Percentiles rank a stretch among this genome's conserved stretches.
Conservation (phyloP, 2,113 vertebrate genomes). For the Pseudorhombus dupliciocellatus region DNA sequence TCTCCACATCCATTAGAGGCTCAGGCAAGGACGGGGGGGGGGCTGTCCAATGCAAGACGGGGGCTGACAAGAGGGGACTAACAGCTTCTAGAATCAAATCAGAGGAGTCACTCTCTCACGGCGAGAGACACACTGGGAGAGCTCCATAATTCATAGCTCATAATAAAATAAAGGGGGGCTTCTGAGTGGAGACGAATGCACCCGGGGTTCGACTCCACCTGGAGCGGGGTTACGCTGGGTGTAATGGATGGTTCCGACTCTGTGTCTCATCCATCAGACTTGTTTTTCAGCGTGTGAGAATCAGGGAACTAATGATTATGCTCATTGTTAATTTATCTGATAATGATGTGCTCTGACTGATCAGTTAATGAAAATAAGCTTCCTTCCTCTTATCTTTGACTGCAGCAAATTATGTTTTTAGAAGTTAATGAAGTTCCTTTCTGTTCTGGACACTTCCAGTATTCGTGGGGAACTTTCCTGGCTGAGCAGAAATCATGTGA, state of each 20-base stretch:
- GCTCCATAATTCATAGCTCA: slow-evolving; percentile 68
- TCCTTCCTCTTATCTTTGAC: too few species aligned
- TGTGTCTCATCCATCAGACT: not conserved
- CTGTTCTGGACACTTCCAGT: too few species aligned
- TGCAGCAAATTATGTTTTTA: too few species aligned
- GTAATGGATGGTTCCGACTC: slow-evolving; percentile 2
- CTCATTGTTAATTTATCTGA: not conserved
- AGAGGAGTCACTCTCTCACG: slow-evolving; percentile 33
- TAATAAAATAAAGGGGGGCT: slow-evolving; percentile 65
- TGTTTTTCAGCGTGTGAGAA: not conserved
- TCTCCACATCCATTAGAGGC: slow-evolving; percentile 68
- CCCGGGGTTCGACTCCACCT: slow-evolving; percentile 22
- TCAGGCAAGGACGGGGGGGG: too few species aligned
- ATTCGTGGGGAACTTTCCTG: too few species aligned
- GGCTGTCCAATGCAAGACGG: slow-evolving; percentile 3
- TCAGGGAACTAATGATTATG: not conserved
- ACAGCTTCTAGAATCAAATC: slow-evolving; percentile 65
- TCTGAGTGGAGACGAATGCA: slow-evolving; percentile 52
- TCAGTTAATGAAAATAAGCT: not conserved
- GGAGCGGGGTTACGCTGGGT: slow-evolving; percentile 1
- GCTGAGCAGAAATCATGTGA: too few species aligned
- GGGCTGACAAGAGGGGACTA: slow-evolving; percentile 38
- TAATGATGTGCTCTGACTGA: not conserved
- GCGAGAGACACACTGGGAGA: slow-evolving; percentile 1
- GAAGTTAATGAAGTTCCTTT: too few species aligned